These are phyloP conservation scores for Ceratosolen fusciceps DNA, from an alignment of 1,140 invertebrate genomes.

Conservation along the genomic window DNA sequence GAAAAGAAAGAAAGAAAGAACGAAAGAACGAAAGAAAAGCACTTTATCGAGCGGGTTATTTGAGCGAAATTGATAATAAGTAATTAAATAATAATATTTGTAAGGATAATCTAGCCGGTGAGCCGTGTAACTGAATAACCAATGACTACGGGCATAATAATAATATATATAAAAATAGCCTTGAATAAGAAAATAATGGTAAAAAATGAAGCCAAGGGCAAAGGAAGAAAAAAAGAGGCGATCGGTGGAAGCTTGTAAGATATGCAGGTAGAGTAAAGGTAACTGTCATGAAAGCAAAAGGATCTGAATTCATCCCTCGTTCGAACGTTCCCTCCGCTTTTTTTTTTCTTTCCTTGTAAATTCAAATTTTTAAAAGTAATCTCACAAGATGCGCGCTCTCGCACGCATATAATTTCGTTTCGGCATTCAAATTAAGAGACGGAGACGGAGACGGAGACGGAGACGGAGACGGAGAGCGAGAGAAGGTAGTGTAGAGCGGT, in stretches of 20 bases:
- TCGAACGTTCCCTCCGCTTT: neutral
- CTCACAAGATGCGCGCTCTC: neutral
- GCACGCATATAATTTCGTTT: neutral
- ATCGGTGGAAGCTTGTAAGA: neutral
- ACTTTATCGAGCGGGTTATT: too few species aligned
- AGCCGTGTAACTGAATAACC: too few species aligned
- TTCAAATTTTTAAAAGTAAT: constrained; percentile 8
- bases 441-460: neutral
- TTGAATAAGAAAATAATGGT: neutral
- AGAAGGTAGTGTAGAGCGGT: too few species aligned
- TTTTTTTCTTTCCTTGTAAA: neutral
- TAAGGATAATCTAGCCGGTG: too few species aligned
- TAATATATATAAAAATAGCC: too few species aligned
- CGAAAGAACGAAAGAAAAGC: too few species aligned
- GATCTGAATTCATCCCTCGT: neutral
- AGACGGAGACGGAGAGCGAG: too few species aligned
- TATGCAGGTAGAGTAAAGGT: neutral
- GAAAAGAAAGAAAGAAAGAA: too few species aligned
- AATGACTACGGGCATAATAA: too few species aligned
- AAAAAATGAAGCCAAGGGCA: neutral
- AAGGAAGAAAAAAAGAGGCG: neutral
- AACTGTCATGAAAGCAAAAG: neutral
- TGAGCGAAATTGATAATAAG: too few species aligned
- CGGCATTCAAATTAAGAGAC: neutral
- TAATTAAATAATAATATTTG: too few species aligned